Evolutionary conservation across 2,888 invertebrate genomes (phyloP), one percentile per base, ranked within the genome.

Genomic region (Pimpla rufipes): DNA sequence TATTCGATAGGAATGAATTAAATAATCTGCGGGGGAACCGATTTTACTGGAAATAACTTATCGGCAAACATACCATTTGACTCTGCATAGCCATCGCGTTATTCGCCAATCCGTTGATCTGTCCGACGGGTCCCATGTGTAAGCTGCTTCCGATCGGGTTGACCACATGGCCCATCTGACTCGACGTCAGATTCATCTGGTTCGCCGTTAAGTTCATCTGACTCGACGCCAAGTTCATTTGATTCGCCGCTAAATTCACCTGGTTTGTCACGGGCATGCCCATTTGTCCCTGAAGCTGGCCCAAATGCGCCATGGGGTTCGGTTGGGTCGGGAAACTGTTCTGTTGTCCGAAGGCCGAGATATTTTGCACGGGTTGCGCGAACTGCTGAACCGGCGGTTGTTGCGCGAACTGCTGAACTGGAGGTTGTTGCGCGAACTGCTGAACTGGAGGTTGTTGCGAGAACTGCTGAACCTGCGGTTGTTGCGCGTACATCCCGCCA

Each of bases 401-500:
- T 83, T 92, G 92, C 78, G 89, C 84, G 70, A 90, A 91, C 66
- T 90, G 90, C 62, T 90, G 90, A 52, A 88, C 79, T 23, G 87
- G 83, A 57, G 88, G 85, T 81, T 91, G 92, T 83, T 92, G 92
- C 78, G 89, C 84, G 70, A 90, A 91, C 66, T 90, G 90, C 62
- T 90, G 90, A 52, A 88, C 79, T 23, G 87, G 83, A 55, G 88
- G 85, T 81, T 91, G 29, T 78, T 89, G 92, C 67, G 90, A 85
- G 62, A 90, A 91, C 66, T 90, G 90, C 62, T 90, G 90, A 52
- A 88, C 79, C 29, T 87, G 83, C 57, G 88, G 85, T 81, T 91
- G 92, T 83, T 92, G 92, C 78, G 89, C 84, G 70, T 74, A 85
- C 35, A 84, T 70, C 42, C 77, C 67, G 45, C 42, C 50, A 84